Evolutionary conservation across 2,797 vertebrate genomes (phyloP).

Genomic region (Cryptoblepharus egeriae): DNA sequence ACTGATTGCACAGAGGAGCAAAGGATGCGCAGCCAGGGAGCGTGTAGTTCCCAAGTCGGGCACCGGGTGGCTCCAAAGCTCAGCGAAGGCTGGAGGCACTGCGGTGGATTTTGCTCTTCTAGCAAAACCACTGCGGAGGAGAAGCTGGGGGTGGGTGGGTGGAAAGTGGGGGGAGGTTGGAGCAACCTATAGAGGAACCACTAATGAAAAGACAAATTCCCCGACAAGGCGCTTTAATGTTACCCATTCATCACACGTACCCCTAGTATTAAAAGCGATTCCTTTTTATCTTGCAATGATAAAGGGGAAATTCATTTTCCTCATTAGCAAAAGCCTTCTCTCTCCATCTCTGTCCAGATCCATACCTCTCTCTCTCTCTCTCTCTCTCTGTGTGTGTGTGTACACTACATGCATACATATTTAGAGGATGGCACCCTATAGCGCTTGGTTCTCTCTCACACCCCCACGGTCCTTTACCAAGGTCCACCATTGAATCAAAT

Average conservation of each 20-base stretch:
- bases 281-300: constrained; percentile 17
- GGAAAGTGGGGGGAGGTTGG: neutral
- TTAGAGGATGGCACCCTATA: neutral
- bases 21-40: no score
- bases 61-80: constrained; percentile 77
- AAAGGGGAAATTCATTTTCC: constrained; percentile 16
- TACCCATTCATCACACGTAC: constrained; percentile 47
- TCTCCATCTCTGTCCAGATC: neutral
- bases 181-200: constrained; percentile 13
- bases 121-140: constrained; percentile 77
- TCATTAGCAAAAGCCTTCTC: neutral
- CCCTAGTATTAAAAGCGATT: constrained; percentile 26
- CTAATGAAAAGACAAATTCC: constrained; percentile 67
- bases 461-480: neutral
- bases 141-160: neutral
- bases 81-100: constrained; percentile 67
- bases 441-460: no score
- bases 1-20: no score
- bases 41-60: neutral
- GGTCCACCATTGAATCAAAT: neutral
- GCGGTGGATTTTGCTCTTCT: constrained; percentile 70
- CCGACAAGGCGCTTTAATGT: constrained; percentile 52
- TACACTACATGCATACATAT: neutral
- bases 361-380: neutral
- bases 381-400: neutral